Evolutionary conservation across 2,888 invertebrate genomes (phyloP), one percentile per base, ranked within the genome.

Genomic region (Germaria angustata): DNA sequence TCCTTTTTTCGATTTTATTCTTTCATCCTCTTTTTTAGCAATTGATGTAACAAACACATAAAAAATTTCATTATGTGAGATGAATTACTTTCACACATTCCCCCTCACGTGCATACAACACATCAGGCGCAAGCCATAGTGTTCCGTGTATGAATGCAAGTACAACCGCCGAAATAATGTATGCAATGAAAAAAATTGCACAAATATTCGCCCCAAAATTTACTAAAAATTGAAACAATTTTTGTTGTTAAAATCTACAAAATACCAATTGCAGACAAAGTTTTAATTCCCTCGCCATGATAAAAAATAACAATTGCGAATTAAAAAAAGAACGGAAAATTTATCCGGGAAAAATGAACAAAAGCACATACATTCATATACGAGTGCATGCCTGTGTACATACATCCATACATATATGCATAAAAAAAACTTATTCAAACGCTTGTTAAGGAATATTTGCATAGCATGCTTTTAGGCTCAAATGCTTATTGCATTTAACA

Each of bases 1-100:
- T 68, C 81, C 63, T 71, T 80, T 71, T 82, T 78, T 59, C 57
- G 51, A 77, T 75, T 81, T 72, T 59, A 55, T 55, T 65, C 65
- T 76, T 34, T 22, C 32, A 11, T 68, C 34, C 51, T 7, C 59
- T 73, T 69, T 85, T 79, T 80, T 75, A 80, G 75, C 81, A 84
- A 84, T 84, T 82, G 73, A 72, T 73, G 71, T 69, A 72, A 80
- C 69, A 84, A 84, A 83, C 85, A 84, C 59, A 84, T 49, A 84
- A 84, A 85, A 84, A 86, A 84, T 79, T 84, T 84, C 84, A 85
- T 86, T 86, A 85, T 84, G 81, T 84, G 82, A 82, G 79, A 75
- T 82, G 79, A 82, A 82, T 79, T 79, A 76, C 79, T 79, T 82
- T 75, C 65, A 61, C 65, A 77, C 79, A 79, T 65, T 41, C 36